Percentiles rank a stretch among this genome's conserved stretches.
These are phyloP conservation scores for Montifringilla adamsi DNA, from an alignment of 2,113 vertebrate genomes.

Conservation along the genomic window DNA sequence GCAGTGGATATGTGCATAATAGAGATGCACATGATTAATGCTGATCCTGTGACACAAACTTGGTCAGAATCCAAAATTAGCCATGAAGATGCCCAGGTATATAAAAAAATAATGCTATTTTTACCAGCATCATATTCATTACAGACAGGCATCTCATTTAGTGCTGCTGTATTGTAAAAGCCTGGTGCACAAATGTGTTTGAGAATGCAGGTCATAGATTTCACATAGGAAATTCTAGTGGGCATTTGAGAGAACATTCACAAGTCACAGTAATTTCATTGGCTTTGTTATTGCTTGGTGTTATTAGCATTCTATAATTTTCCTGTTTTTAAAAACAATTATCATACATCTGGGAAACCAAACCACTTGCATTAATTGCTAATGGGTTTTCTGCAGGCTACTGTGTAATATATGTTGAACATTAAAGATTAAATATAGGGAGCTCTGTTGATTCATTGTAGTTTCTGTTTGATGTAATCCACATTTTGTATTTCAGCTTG, in stretches of 20 bases:
- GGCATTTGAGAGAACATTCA: neutral
- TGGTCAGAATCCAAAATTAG: neutral
- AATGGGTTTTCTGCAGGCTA: neutral
- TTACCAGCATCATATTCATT: neutral
- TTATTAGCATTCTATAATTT: neutral
- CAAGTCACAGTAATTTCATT: neutral
- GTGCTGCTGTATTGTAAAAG: neutral
- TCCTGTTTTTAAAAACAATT: neutral
- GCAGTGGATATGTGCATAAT: neutral
- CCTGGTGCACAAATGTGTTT: neutral
- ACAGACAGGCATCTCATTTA: neutral
- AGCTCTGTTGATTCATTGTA: neutral
- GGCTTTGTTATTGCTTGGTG: neutral
- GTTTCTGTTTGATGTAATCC: neutral
- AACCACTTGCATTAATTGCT: neutral
- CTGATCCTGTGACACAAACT: neutral
- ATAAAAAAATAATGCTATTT: neutral
- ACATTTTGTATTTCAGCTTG: neutral
- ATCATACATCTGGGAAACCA: neutral
- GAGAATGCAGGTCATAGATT: neutral
- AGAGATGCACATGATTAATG: neutral
- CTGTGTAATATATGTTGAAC: neutral
- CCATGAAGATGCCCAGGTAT: fast-evolving
- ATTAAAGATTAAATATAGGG: neutral
- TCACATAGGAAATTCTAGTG: neutral